A percentile compares a stretch with the other conserved stretches of the same genome.
Conservation (phyloP, 2,113 vertebrate genomes). For the Alaudala cheleensis region DNA sequence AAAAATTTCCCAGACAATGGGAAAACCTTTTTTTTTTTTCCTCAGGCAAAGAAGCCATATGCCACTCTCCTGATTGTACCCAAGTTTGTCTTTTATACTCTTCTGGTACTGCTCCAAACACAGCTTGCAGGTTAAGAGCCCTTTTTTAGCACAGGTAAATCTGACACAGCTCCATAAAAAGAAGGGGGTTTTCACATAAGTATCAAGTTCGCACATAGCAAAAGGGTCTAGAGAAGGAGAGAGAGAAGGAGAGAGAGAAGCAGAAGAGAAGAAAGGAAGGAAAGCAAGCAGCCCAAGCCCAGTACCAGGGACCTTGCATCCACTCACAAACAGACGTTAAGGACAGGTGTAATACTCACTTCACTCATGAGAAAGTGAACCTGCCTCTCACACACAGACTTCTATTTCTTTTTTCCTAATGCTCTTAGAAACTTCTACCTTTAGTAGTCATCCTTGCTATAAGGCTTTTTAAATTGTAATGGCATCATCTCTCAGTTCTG, state of each 20-base stretch:
- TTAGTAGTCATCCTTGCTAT: not conserved
- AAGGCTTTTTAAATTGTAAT: not conserved
- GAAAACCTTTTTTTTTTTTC: not conserved
- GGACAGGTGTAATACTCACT: not conserved
- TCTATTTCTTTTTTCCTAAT: not conserved
- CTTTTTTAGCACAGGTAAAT: not conserved
- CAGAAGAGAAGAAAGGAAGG: not conserved
- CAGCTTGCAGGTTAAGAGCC: not conserved
- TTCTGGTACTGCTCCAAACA: not conserved
- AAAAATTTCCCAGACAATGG: not conserved
- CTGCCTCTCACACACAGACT: not conserved
- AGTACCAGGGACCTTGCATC: not conserved
- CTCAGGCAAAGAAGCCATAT: not conserved
- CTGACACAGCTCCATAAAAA: not conserved
- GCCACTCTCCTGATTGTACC: not conserved
- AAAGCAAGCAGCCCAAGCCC: not conserved
- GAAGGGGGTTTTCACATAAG: not conserved
- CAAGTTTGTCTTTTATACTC: not conserved
- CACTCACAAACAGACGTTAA: not conserved
- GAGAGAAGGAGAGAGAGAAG: too few species aligned
- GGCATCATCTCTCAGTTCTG: not conserved
- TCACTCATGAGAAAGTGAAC: not conserved
- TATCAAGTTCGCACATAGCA: not conserved
- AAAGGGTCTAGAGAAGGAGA: not conserved
- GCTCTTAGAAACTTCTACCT: not conserved